Evolutionary conservation across 2,888 invertebrate genomes (phyloP).

Genomic region (Chrysolina americana): DNA sequence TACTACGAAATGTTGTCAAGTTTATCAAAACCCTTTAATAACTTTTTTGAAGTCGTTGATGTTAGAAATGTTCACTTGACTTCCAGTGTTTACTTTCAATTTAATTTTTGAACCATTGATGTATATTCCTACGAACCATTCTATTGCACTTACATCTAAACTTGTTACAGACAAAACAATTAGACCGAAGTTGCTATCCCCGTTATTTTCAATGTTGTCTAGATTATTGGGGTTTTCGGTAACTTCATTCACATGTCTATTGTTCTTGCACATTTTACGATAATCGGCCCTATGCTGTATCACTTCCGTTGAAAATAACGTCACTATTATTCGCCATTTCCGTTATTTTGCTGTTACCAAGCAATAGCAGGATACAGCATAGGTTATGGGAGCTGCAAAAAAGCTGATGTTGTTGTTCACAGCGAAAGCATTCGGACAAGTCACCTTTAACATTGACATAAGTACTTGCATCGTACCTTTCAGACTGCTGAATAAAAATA

Average conservation of each 20-base stretch:
- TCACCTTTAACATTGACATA: not conserved
- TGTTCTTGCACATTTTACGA: not conserved
- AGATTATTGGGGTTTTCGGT: not conserved
- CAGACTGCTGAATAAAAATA: not conserved
- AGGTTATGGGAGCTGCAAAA: not conserved
- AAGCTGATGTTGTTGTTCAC: not conserved
- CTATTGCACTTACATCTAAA: not conserved
- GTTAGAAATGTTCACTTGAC: not conserved
- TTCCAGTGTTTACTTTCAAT: not conserved
- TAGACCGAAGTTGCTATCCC: not conserved
- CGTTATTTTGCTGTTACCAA: too few relatives aligned
- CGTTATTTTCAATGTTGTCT: not conserved
- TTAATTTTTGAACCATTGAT: not conserved
- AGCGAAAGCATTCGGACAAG: not conserved
- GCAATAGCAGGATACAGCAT: too few relatives aligned
- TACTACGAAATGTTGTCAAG: not conserved
- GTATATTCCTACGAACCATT: not conserved
- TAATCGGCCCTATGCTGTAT: too few relatives aligned
- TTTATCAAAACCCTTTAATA: not conserved
- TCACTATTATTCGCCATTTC: too few relatives aligned
- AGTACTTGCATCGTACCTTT: not conserved
- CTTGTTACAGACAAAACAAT: not conserved
- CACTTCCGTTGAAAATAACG: too few relatives aligned
- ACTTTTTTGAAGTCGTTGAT: not conserved
- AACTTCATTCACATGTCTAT: not conserved